Base-by-base conservation (phyloP, 2,113 vertebrate genomes). In the Natator depressus region DNA sequence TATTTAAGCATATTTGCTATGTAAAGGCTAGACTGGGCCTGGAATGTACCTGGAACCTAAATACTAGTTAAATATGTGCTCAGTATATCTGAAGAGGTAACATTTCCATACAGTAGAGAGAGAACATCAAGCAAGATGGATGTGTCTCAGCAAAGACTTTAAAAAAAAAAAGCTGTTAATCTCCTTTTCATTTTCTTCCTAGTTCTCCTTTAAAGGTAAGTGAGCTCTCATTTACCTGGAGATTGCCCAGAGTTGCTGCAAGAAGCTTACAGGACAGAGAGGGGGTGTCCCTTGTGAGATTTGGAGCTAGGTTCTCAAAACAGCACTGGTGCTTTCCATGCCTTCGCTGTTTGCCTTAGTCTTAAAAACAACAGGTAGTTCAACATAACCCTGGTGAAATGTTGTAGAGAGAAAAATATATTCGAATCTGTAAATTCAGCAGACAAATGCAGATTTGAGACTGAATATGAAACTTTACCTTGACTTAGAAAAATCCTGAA, bases 401-500 rank as follows among this genome's bases (percentile, higher is more conserved):
- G 24, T 27, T 46, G 75, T 1, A 2, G 59, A 12, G 31, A 69
- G 84, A 88, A 84, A 42, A 72, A 76, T 35, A 35, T 69, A 54
- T 54, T 83, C 5, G 1, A 91, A 59, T 84, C 72, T 85, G 75
- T 27, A 27, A 75, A 19, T 89, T 83, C 57, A 3, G n/a, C 72
- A 38, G 82, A 9, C 57, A 91, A 82, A 25, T 50, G 10, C 72
- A 84, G 85, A 53, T 62, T 25, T 75, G 47, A 76, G 86, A 91
- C 83, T 5, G 0, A 54, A 1, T 65, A 50, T 55, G 88, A 80
- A 82, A 82, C 16, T 91, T 92, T 75, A 38, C 59, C 83, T 89
- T 95, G 93, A 51, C 81, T 17, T 7, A 6, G 84, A 82, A 92
- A 86, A 91, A 95, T 92, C 89, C 51, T 1, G 62, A 91, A 59